Evolutionary conservation across 2,888 invertebrate genomes (phyloP).

Genomic region (Acronicta leporina): DNA sequence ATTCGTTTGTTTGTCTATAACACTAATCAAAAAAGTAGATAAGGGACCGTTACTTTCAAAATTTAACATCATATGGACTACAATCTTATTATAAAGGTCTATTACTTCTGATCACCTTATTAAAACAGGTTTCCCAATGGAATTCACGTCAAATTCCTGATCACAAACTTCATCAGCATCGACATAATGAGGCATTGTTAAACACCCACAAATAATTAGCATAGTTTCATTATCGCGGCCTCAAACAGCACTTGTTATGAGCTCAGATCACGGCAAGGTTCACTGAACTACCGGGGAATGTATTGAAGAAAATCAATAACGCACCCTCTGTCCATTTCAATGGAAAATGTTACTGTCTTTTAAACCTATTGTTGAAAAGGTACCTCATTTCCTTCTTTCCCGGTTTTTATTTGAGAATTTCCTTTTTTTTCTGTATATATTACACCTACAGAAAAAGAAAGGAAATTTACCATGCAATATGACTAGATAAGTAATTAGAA

Average conservation of each 20-base stretch:
- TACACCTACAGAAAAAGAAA: no score
- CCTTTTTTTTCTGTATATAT: no score
- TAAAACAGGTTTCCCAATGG: neutral
- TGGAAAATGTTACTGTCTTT: conserved; percentile 28
- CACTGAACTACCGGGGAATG: conserved; percentile 48
- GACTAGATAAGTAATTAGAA: no score
- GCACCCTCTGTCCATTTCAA: conserved; percentile 22
- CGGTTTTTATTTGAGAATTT: neutral
- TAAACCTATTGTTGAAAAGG: conserved; percentile 8
- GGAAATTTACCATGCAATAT: no score
- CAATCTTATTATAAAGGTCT: no score
- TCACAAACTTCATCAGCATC: neutral
- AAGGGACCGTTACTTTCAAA: no score
- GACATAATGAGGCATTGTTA: conserved; percentile 40
- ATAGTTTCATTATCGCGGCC: conserved; percentile 46
- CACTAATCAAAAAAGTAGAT: no score
- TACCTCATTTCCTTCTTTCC: conserved; percentile 2
- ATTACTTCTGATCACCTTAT: neutral
- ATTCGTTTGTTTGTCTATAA: no score
- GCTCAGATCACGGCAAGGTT: conserved; percentile 49
- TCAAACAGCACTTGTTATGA: conserved; percentile 47
- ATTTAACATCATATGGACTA: no score
- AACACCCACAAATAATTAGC: conserved; percentile 33
- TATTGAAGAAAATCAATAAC: conserved; percentile 50
- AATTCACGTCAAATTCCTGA: conserved; percentile 11